Evolutionary conservation across 2,888 invertebrate species (phyloP).

Genomic region (Tenodera sinensis): DNA sequence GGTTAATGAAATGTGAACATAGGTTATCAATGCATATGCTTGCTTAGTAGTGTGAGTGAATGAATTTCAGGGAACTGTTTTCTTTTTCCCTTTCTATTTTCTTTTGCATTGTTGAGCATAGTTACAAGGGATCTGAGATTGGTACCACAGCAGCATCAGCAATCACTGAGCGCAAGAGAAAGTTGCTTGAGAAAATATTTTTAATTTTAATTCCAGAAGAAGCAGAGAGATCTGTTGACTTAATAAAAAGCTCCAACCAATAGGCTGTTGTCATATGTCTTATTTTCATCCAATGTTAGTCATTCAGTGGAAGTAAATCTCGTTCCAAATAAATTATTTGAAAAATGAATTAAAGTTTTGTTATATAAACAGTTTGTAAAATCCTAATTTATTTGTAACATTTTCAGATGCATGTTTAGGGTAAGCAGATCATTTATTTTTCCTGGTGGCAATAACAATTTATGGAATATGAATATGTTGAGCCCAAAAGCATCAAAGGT

Average conservation of each 20-base stretch:
- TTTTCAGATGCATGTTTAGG: background rate
- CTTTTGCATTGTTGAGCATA: background rate
- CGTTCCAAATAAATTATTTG: background rate
- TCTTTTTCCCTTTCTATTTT: background rate
- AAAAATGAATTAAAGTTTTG: background rate
- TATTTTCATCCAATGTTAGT: background rate
- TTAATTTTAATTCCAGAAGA: background rate
- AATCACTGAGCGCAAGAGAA: background rate
- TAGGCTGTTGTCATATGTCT: background rate
- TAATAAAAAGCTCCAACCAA: background rate
- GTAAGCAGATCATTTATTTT: background rate
- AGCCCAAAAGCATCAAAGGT: too few species aligned
- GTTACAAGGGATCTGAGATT: background rate
- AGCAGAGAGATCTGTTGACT: background rate
- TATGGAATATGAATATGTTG: background rate
- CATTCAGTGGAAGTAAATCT: background rate
- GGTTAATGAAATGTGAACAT: background rate
- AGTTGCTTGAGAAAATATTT: background rate
- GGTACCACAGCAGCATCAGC: background rate
- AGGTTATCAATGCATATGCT: background rate
- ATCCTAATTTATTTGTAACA: background rate
- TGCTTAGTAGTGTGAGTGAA: background rate
- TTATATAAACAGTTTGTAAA: background rate
- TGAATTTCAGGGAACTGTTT: background rate
- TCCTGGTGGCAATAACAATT: background rate